These are phyloP conservation scores for Sitodiplosis mosellana DNA, from an alignment of 1,140 invertebrate species.

Conservation along the genomic window DNA sequence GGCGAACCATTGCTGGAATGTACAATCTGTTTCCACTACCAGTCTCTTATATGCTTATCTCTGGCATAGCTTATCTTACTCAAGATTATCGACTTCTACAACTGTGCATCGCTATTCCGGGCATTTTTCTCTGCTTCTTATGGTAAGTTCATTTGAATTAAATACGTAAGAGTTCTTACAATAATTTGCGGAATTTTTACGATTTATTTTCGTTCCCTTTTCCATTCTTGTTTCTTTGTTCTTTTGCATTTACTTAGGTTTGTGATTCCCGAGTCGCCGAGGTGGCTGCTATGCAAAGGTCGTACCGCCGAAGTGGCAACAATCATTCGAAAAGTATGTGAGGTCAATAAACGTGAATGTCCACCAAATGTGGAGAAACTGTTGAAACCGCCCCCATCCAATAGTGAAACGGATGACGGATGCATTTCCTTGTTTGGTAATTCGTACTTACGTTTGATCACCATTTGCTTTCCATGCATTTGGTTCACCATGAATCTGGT, in stretches of 20 bases:
- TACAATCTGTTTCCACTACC: constrained; percentile 53
- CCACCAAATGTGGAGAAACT: constrained; percentile 41
- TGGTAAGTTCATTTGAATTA: constrained; percentile 30
- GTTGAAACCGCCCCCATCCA: constrained; percentile 26
- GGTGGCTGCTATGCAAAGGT: constrained; percentile 63
- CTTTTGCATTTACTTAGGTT: constrained; percentile 31
- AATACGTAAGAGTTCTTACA: too few species aligned
- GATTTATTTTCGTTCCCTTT: too few species aligned
- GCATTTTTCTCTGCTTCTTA: constrained; percentile 40
- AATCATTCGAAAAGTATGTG: constrained; percentile 48
- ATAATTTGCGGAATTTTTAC: too few species aligned
- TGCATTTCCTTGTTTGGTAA: constrained; percentile 40
- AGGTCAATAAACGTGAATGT: constrained; percentile 36
- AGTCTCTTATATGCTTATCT: constrained; percentile 50
- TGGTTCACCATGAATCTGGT: constrained; percentile 57
- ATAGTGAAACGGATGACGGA: constrained; percentile 29
- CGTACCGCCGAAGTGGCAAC: constrained; percentile 43
- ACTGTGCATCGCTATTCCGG: constrained; percentile 47
- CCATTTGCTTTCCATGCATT: constrained; percentile 41
- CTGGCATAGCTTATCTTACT: constrained; percentile 47
- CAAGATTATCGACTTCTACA: constrained; percentile 55
- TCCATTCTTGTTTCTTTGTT: constrained; percentile 1
- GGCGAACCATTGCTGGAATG: constrained; percentile 51
- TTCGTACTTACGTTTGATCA: constrained; percentile 38
- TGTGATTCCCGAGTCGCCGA: constrained; percentile 65